Conservation (phyloP, 2,113 vertebrate species). For the Thymallus thymallus region DNA sequence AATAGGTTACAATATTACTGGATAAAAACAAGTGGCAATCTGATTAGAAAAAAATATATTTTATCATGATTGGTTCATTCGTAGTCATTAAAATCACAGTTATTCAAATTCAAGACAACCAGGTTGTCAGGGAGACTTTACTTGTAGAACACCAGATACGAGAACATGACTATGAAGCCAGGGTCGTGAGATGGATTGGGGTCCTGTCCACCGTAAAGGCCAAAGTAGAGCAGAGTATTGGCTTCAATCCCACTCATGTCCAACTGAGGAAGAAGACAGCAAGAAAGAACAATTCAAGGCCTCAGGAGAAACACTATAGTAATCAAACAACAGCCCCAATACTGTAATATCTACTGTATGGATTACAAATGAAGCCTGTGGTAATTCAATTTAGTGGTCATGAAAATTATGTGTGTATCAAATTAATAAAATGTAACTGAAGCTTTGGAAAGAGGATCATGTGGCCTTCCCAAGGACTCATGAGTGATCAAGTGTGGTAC, state of each 20-base stretch:
- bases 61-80: constrained; percentile 19
- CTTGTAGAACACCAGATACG: constrained; percentile 77
- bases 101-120: background rate
- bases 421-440: background rate
- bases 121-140: constrained; percentile 21
- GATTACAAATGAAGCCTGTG: no score
- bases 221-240: constrained; percentile 73
- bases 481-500: no score
- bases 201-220: constrained; percentile 68
- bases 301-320: no score
- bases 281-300: no score
- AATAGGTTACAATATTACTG: background rate
- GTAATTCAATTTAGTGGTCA: background rate
- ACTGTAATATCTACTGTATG: no score
- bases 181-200: constrained; percentile 68
- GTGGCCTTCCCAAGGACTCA: no score
- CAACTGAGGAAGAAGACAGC: constrained; percentile 55
- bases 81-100: background rate
- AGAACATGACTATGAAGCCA: constrained; percentile 76
- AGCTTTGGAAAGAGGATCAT: no score
- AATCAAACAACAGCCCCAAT: no score
- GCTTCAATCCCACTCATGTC: constrained; percentile 41
- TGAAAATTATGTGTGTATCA: background rate
- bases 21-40: background rate
- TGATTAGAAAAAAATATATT: constrained; percentile 32